phyloP scores from a whole-genome alignment of 92 coral and sea anemone genomes.

The Epizoanthus ramosus region DNA sequence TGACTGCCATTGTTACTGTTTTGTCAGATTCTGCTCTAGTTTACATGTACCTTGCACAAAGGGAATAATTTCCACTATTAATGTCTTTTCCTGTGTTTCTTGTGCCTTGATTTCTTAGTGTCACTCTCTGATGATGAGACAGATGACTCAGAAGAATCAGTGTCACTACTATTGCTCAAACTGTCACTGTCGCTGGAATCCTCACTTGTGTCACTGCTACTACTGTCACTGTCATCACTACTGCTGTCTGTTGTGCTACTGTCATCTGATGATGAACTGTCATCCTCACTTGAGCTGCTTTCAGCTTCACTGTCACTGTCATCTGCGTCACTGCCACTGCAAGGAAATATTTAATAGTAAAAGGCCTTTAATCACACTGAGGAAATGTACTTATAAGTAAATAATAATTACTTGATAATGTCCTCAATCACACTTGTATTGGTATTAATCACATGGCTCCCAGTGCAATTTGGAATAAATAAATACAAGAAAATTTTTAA shows the following conservation, averaged over 20 bases:
- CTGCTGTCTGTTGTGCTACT: constrained; percentile 2
- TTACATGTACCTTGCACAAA: too few relatives aligned
- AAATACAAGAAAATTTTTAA: too few relatives aligned
- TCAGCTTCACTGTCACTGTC: constrained; percentile 30
- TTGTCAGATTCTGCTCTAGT: too few relatives aligned
- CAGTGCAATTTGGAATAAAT: too few relatives aligned
- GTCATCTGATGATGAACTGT: constrained; percentile 36
- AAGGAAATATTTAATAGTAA: not conserved
- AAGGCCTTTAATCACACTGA: not conserved
- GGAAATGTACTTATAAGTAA: not conserved
- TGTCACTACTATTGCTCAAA: not conserved
- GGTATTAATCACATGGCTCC: too few relatives aligned
- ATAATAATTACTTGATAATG: not conserved
- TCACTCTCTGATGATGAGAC: constrained; percentile 17
- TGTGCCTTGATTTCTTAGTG: constrained; percentile 27
- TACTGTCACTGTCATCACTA: constrained; percentile 18
- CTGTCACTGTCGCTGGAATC: constrained; percentile 19
- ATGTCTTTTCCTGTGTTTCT: constrained; percentile 19
- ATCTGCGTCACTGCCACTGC: constrained; percentile 41
- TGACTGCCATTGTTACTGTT: too few relatives aligned
- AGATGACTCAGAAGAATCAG: constrained; percentile 21
- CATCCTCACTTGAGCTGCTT: constrained; percentile 17
- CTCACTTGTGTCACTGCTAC: constrained; percentile 23
- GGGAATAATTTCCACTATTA: not conserved
- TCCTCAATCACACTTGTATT: not conserved